Evolutionary conservation across 1,140 invertebrate species (phyloP), one percentile per base, ranked within the genome.

Genomic region (Drosophila obscura): DNA sequence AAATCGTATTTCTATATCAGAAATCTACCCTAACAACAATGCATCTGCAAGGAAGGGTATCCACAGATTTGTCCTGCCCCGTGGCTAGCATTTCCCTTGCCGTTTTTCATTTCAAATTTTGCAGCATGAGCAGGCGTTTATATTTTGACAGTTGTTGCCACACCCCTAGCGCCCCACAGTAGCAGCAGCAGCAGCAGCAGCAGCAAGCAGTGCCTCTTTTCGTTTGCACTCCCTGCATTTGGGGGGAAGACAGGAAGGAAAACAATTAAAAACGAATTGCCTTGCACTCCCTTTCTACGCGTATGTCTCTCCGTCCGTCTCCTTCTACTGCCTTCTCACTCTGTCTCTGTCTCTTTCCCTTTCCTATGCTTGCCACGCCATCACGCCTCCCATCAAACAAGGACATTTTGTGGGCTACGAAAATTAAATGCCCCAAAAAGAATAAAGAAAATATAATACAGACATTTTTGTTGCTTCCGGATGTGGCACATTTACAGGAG

Each of bases 241-340:
- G 49, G 11, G 19, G 53, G 58, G 64, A 7, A 8, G 8, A 5
- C 2, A 2, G 7, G 22, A 59, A 75, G 61, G 51, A 81, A 84
- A 87, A 85, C 82, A 85, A 85, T 85, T 88, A 85, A 85, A 82
- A 78, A 73, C 51, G 66, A 80, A 84, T 84, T 84, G 72, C 76
- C 80, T 67, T 60, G 58, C 59, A 69, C 28, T 73, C 58, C 52
- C 50, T 26, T 55, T 55, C 44, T 35, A 35, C 9, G 15, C 5
- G 26, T 7, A 28, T 9, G 31, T 31, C 31, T 11, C 31, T 39
- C 1, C 13, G 8, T 39, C 9, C 26, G 26, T 28, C 26, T 28
- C 5, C 26, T 28, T 24, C 22, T 24, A 24, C 22, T 4, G 35
- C 9, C 9, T 13, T 5, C 11, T 5, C 11, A 3, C 35, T 4